Evolutionary conservation across 2,888 invertebrate species (phyloP), one percentile per base, ranked within the genome.

Genomic region (Buathra laborator): DNA sequence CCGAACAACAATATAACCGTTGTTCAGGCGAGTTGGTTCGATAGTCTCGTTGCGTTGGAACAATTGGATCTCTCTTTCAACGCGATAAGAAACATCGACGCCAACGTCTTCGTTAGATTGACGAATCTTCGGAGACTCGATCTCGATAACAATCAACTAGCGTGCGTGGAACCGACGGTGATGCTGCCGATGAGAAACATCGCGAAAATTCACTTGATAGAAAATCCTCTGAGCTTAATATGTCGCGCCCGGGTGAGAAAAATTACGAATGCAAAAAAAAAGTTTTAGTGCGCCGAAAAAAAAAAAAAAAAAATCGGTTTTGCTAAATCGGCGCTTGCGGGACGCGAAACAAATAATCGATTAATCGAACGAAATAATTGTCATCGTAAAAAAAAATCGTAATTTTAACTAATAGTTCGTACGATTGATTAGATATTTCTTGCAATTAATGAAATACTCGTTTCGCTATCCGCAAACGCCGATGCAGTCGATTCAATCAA

Each of bases 41-140:
- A 4, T 44, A 70, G 85, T 72, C 53, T 90, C 53, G 24, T 46
- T 12, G 87, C 87, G 9, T 86, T 93, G 59, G 88, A 91, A 46
- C 90, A 92, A 68, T 83, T 93, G 66, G 93, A 92, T 80, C 46
- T 93, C 14, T 91, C 92, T 24, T 92, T 89, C 86, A 93, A 93
- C 77, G 56, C 16, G 46, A 91, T 92, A 32, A 19, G 64, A 24
- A 70, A 14, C 10, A 88, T 92, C 59, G 89, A 88, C 37, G 24
- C 89, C 0, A 16, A 29, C 10, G 88, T 90, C n/a, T 91, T 89
- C 51, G 48, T 51, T 12, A 88, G 78, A 51, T 72, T 92, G 51
- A 19, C 76, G 14, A 84, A 87, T 14, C 85, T 93, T 12, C 88
- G 86, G 48, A 87, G 89, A 68, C 84, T 93, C 43, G 90, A 91